These are phyloP conservation scores for Pseudorectes ferrugineus DNA, from an alignment of 2,113 vertebrate genomes.

Conservation along the genomic window DNA sequence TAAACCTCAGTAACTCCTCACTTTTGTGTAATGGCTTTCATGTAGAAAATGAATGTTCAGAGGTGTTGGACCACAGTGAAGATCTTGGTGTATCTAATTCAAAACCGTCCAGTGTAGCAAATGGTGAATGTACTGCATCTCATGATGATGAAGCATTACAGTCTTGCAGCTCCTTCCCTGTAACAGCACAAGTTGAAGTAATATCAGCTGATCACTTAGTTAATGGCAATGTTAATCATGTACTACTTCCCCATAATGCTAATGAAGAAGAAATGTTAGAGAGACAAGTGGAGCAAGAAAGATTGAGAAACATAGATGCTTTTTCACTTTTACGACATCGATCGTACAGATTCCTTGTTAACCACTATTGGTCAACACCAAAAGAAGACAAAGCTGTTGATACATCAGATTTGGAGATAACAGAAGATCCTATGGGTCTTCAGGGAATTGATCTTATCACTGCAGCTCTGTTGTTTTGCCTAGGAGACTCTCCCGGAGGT, in stretches of 20 bases:
- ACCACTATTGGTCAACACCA: conserved; percentile 71
- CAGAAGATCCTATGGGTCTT: conserved; percentile 90
- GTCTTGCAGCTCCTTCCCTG: conserved; percentile 72
- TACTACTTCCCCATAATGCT: conserved; percentile 75
- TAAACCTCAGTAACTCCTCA: conserved; percentile 51
- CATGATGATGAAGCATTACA: conserved; percentile 58
- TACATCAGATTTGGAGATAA: conserved; percentile 90
- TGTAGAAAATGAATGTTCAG: conserved; percentile 60
- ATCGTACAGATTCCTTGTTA: conserved; percentile 72
- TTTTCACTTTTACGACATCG: conserved; percentile 75
- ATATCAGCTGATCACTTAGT: conserved; percentile 74
- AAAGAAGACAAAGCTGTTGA: conserved; percentile 93
- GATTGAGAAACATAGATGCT: conserved; percentile 73
- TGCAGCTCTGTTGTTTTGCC: conserved; percentile 90
- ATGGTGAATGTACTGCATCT: conserved; percentile 66
- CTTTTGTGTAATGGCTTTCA: conserved; percentile 81
- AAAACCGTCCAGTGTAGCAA: conserved; percentile 59
- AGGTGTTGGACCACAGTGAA: conserved; percentile 53
- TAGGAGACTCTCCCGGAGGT: conserved; percentile 92
- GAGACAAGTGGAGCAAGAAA: conserved; percentile 76
- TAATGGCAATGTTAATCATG: conserved; percentile 78
- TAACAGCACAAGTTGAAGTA: conserved; percentile 69
- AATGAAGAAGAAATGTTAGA: conserved; percentile 70
- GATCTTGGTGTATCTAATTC: conserved; percentile 59
- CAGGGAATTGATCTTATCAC: conserved; percentile 94